Evolutionary conservation across 2,888 invertebrate genomes (phyloP), one percentile per base, ranked within the genome.

Genomic region (Scrobipalpa costella): DNA sequence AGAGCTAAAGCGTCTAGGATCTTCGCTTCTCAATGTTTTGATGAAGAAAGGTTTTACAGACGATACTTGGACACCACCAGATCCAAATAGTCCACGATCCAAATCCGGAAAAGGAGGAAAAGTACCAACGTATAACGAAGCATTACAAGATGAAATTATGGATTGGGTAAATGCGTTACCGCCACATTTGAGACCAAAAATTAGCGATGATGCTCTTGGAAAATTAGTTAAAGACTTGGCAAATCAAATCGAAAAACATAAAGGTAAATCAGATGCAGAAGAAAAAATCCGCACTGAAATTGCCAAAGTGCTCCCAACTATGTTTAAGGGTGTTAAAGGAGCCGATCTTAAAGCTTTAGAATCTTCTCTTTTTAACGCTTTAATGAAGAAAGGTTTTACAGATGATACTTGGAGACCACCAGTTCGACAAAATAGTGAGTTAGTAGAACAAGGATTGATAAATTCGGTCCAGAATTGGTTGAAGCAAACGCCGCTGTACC

Each of bases 401-500:
- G 59, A 59, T 27, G 33, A 44, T 15, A 59, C 44, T 44, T 59
- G 59, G 59, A 21, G 0, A 2, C 27, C 44, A 5, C 9, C 21
- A 15, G 6, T 3, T n/a, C 44, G n/a, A 44, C 19, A 38, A 21
- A 9, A 13, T 9, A 67, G 47, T 61, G 66, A 73, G 58, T 69
- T 71, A 62, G 57, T 71, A 7, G 66, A 68, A 68, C 73, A 76
- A 67, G 75, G 75, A 64, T 62, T 77, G 36, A 61, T 62, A 52
- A 69, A 65, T 49, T 70, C 62, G 7, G 67, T 78, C 63, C 47
- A 65, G 9, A 71, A 73, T 57, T 78, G 77, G 76, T 15, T 79
- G 3, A 44, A 47, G 40, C 21, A 27, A 8, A 21, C 27, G 47
- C 47, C 59, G 1, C 19, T 47, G n/a, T 47, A 60, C 47, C 44